A percentile compares a stretch with the other conserved stretches of the same genome.
These are phyloP conservation scores for Phocoena sinus DNA, from an alignment of 2,113 vertebrate species.

Conservation along the genomic window DNA sequence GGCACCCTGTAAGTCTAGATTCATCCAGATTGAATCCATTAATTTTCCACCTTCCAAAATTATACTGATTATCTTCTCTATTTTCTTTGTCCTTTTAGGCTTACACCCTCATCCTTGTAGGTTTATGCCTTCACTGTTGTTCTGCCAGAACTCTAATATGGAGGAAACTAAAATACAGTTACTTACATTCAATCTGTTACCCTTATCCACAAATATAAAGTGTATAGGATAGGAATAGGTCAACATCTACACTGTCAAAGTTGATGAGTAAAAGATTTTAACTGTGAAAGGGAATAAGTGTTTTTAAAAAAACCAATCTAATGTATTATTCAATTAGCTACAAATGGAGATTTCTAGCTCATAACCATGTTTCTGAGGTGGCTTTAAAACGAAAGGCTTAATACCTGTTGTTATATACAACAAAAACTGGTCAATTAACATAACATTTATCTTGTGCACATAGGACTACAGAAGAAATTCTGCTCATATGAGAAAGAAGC, in stretches of 20 bases:
- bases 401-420: not conserved
- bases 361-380: not conserved
- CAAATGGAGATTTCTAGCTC: not conserved
- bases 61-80: not conserved
- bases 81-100: not conserved
- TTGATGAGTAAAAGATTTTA: not conserved
- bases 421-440: not conserved
- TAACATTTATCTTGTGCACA: not conserved
- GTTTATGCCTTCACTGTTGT: not conserved
- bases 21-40: not conserved
- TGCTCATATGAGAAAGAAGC: not conserved
- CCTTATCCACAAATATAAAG: not conserved
- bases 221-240: not conserved
- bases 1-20: not conserved
- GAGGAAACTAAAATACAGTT: not conserved
- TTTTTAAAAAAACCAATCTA: not conserved
- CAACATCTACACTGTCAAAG: not conserved
- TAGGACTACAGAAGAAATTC: not conserved
- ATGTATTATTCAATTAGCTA: not conserved
- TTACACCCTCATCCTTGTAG: not conserved
- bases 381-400: slow-evolving; percentile 7
- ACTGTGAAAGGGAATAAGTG: not conserved
- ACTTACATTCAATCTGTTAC: not conserved
- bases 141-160: not conserved
- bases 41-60: not conserved